Evolutionary conservation across 2,888 invertebrate genomes (phyloP), one percentile per base, ranked within the genome.

Genomic region (Ophonus ardosiacus): DNA sequence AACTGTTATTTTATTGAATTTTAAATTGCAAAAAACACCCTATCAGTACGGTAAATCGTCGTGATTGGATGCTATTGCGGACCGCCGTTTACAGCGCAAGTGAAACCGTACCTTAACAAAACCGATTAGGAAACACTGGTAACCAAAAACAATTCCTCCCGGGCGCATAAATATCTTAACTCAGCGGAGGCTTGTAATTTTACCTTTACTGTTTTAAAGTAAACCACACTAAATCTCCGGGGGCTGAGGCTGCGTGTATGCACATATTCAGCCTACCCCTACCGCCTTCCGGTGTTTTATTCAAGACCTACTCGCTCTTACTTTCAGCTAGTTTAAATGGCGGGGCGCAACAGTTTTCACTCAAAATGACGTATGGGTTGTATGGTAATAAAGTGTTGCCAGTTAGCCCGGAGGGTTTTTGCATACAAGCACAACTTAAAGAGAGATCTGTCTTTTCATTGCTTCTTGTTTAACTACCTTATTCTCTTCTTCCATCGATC

Each of bases 191-290:
- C 90, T 90, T 90, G 90, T 90, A 90, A 91, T 91, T 90, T 89
- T 88, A 90, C 90, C 90, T 90, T 90, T 90, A 90, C 90, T 90
- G 90, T 90, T 90, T 90, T 89, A 90, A 90, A 90, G 90, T 90
- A 90, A 90, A 90, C 90, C 90, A 88, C 89, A 88, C 88, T 90
- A 90, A 90, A 89, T 89, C 90, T 90, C 89, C 86, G 81, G 88
- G 87, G 90, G 87, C 6, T 31, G 31, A 31, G 31, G 6, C 31
- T 31, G 31, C 31, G 31, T 31, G 5, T 6, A 31, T 31, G 31
- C 31, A 31, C 31, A 31, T 31, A 31, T 31, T 87, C 38, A 43
- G 76, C 21, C 38, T 24, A 51, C 24, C 21, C 76, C 21, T 21
- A 51, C 40, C 51, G 56, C 76, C 51, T 79, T 59, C 31, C 10